A percentile compares a stretch with the other conserved stretches of the same genome.
These are phyloP conservation scores for Arrhamphus sclerolepis DNA, from an alignment of 2,797 vertebrate genomes.

Conservation along the genomic window DNA sequence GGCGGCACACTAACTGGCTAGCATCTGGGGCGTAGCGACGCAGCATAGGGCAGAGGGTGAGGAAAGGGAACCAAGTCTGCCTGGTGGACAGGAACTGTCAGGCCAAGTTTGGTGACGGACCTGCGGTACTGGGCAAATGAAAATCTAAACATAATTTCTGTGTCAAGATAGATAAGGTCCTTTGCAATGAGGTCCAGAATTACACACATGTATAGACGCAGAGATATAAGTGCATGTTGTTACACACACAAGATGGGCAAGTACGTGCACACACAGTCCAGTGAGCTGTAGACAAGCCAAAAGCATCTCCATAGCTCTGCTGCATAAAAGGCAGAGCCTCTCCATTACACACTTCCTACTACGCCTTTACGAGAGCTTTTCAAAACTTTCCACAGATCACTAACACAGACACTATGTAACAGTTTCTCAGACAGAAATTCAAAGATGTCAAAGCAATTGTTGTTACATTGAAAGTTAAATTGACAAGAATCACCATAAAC, in stretches of 20 bases:
- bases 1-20: slow-evolving; percentile 83
- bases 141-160: slow-evolving; percentile 95
- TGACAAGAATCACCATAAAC: background rate
- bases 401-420: slow-evolving; percentile 6
- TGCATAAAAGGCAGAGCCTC: slow-evolving; percentile 13
- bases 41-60: slow-evolving; percentile 67
- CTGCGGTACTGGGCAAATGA: slow-evolving; percentile 86
- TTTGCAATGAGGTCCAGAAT: slow-evolving; percentile 73
- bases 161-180: slow-evolving; percentile 86
- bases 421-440: background rate
- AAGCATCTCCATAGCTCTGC: slow-evolving; percentile 44
- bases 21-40: slow-evolving; percentile 81
- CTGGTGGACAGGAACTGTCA: slow-evolving; percentile 94
- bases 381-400: slow-evolving; percentile 18
- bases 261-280: slow-evolving; percentile 28
- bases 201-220: slow-evolving; percentile 57
- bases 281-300: slow-evolving; percentile 41
- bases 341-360: slow-evolving; percentile 28
- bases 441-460: no score
- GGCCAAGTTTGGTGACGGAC: slow-evolving; percentile 86
- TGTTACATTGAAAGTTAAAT: slow-evolving; percentile 1
- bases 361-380: slow-evolving; percentile 1
- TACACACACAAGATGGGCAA: slow-evolving; percentile 28
- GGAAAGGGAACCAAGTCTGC: slow-evolving; percentile 77
- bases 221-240: slow-evolving; percentile 44